Evolutionary conservation across 2,113 vertebrate genomes (phyloP).

Genomic region (Mystacornis crossleyi): DNA sequence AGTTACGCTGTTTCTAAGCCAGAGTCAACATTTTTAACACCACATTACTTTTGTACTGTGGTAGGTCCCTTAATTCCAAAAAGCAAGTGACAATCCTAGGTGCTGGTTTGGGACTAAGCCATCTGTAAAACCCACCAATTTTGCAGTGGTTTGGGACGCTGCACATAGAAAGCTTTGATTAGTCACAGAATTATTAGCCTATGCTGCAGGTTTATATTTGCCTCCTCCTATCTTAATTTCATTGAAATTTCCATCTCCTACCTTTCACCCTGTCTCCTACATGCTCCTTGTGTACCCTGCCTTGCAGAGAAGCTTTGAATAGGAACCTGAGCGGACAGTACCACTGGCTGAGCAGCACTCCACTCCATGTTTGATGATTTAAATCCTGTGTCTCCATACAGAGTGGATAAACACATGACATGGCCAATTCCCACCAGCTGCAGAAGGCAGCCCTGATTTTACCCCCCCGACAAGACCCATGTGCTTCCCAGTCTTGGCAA

Average conservation of each 20-base stretch:
- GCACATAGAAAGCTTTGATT: background rate
- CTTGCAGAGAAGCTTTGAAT: background rate
- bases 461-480: accelerated
- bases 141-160: background rate
- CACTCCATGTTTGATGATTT: background rate
- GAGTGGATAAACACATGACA: background rate
- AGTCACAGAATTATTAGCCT: background rate
- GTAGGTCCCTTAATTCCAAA: background rate
- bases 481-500: background rate
- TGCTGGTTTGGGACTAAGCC: background rate
- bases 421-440: background rate
- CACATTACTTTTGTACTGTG: background rate
- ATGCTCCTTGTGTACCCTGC: background rate
- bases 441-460: background rate
- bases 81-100: background rate
- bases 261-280: background rate
- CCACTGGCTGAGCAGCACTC: background rate
- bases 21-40: background rate
- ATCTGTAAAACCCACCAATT: background rate
- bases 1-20: background rate
- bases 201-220: background rate
- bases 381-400: background rate
- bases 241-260: background rate
- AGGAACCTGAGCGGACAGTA: background rate
- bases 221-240: background rate